Percentiles rank a stretch among this genome's conserved stretches.
Conservation (phyloP, 2,113 vertebrate genomes). For the Lontra canadensis region DNA sequence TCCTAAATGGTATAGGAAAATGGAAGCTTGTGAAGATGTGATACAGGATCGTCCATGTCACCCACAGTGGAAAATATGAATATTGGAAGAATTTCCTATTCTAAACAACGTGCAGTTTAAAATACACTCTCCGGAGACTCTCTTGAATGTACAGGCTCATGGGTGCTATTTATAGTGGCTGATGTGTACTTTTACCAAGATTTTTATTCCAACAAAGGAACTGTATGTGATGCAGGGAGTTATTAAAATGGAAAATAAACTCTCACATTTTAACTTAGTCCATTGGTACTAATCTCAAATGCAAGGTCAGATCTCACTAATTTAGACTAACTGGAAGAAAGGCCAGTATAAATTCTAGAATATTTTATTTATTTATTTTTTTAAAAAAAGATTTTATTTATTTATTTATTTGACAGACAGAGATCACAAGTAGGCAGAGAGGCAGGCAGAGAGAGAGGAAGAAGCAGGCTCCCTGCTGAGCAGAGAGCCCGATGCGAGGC, state of each 20-base stretch:
- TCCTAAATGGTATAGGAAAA: constrained; percentile 79
- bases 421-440: too few relatives aligned
- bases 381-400: too few relatives aligned
- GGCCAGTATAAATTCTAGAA: neutral
- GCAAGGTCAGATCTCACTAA: neutral
- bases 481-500: too few relatives aligned
- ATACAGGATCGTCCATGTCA: constrained; percentile 59
- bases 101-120: constrained; percentile 86
- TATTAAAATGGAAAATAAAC: constrained; percentile 82
- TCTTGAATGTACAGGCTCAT: constrained; percentile 78
- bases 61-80: constrained; percentile 82
- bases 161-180: constrained; percentile 83
- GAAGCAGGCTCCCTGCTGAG: too few relatives aligned
- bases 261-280: constrained; percentile 55
- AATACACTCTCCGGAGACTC: constrained; percentile 84
- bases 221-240: constrained; percentile 69
- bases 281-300: constrained; percentile 56
- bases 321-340: constrained; percentile 4
- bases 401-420: too few relatives aligned
- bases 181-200: constrained; percentile 79
- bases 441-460: too few relatives aligned
- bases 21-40: constrained; percentile 53
- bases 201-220: constrained; percentile 87
- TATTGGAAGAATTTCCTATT: constrained; percentile 85
- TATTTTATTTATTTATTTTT: neutral